Evolutionary conservation across 2,888 invertebrate species (phyloP), one percentile per base, ranked within the genome.

Genomic region (Amorpha juglandis): DNA sequence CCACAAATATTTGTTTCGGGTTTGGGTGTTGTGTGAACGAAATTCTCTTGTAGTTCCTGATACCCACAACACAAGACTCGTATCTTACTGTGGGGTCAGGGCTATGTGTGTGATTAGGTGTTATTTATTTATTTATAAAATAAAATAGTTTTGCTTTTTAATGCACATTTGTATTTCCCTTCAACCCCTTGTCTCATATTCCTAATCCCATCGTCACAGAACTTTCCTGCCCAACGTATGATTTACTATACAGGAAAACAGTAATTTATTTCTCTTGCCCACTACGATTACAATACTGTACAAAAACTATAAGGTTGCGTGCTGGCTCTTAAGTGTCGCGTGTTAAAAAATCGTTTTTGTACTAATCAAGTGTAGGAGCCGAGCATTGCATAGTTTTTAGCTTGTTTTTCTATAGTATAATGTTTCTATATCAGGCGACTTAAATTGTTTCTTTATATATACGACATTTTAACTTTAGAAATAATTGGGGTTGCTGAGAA

Each of bases 331-430:
- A 64, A 65, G 63, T 64, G 62, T 78, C 67, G 78, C 79, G 76
- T 78, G 77, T 69, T 69, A 67, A 71, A 70, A 63, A 38, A 65
- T 70, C 71, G 63, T 76, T 73, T 64, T 72, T 75, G 75, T 77
- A 74, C 70, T 70, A 72, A 74, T 73, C 73, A 70, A 77, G 70
- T 69, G 69, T 69, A 67, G 66, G 70, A 66, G 45, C 58, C 48
- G 53, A 64, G 64, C 55, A 35, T 19, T 58, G 55, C 58, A 48
- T 58, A 58, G 55, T 58, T 65, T 48, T 64, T 64, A 47, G 35
- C 64, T 47, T 27, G 55, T 33, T 55, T 64, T 65, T 64, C 64
- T 38, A 65, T 48, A 58, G 14, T 52, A 14, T 63, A 55, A 55
- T 12, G 47, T 55, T 47, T 33, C 16, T 35, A 14, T 64, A 47